Conservation (phyloP, 2,888 invertebrate species). For the Eupithecia abbreviata region DNA sequence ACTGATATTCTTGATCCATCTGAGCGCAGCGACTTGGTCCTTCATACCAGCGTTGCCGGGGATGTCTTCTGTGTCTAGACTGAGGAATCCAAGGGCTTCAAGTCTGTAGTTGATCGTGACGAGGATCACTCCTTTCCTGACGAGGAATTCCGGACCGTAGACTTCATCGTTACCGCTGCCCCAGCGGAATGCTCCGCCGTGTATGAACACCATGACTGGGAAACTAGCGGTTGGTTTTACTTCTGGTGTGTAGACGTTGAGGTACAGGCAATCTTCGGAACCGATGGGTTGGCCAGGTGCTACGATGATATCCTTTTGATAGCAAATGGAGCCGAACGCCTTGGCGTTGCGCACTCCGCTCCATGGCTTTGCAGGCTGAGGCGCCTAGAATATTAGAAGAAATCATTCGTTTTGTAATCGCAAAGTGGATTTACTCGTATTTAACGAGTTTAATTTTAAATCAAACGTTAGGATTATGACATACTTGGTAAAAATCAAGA, state of each 20-base stretch:
- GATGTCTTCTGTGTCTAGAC: slow-evolving; percentile 66
- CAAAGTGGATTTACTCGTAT: neutral
- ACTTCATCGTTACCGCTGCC: slow-evolving; percentile 65
- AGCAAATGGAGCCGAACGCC: slow-evolving; percentile 60
- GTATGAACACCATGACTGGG: slow-evolving; percentile 73
- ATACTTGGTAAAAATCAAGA: neutral
- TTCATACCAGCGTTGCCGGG: slow-evolving; percentile 79
- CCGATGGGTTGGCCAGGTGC: slow-evolving; percentile 42
- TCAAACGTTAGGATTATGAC: no score
- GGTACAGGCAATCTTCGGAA: slow-evolving; percentile 70
- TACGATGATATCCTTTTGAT: slow-evolving; percentile 53
- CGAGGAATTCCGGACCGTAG: slow-evolving; percentile 70
- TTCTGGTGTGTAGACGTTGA: slow-evolving; percentile 72
- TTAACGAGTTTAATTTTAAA: neutral
- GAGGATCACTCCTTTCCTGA: slow-evolving; percentile 65
- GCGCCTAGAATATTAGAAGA: slow-evolving; percentile 56
- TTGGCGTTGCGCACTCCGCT: slow-evolving; percentile 64
- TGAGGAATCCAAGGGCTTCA: slow-evolving; percentile 69
- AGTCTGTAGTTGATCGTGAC: slow-evolving; percentile 75
- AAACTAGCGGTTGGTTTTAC: slow-evolving; percentile 50
- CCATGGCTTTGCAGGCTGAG: slow-evolving; percentile 65
- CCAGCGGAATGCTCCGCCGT: slow-evolving; percentile 63
- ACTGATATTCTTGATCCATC: slow-evolving; percentile 71
- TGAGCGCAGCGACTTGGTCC: slow-evolving; percentile 73
- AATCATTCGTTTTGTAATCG: neutral